Base-by-base conservation (phyloP, 2,888 invertebrate species). In the Lepidocyrtinus sp. region DNA sequence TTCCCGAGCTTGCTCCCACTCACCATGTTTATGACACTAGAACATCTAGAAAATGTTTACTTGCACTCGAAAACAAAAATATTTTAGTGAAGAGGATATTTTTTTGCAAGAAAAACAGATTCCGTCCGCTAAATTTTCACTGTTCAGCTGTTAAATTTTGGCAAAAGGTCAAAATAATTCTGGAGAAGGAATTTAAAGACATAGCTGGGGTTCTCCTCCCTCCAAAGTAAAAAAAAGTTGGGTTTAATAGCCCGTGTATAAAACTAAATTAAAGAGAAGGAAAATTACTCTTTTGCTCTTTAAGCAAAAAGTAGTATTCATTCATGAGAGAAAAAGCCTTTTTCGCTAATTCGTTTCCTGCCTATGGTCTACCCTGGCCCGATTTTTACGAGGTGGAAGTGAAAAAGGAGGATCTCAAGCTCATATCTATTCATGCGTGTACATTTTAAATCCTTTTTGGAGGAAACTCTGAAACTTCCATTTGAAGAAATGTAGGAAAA, bases 121-220 rank as follows among this genome's bases (percentile, higher is more conserved):
- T 79, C 36, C 77, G 27, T 55, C 17, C 17, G 15, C 61, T 79
- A 71, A 84, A 17, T 55, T 83, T 81, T 84, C 76, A 82, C 82
- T 78, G 81, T 83, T 84, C 75, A 82, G 79, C 80, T 83, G 83
- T 82, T 82, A 85, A 85, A 84, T 84, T 55, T 55, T 85, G 84
- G 84, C 84, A 84, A 84, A 77, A 83, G 84, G 84, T 85, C 84
- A 84, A 85, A 55, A 84, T 84, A 78, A 76, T 82, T 73, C 59
- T 69, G 67, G 45, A 71, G 65, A 24, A 64, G 72, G 55, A 61
- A 36, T 62, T 65, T 36, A 78, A 5, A 65, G 27, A 15, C 17
- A n/a, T n/a, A n/a, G n/a, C n/a, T n/a, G n/a, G n/a, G n/a, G n/a
- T n/a, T n/a, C n/a, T n/a, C n/a, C n/a, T n/a, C n/a, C n/a, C n/a